These are phyloP conservation scores for Phrynocephalus versicolor DNA, from an alignment of 2,113 vertebrate genomes.

Conservation along the genomic window DNA sequence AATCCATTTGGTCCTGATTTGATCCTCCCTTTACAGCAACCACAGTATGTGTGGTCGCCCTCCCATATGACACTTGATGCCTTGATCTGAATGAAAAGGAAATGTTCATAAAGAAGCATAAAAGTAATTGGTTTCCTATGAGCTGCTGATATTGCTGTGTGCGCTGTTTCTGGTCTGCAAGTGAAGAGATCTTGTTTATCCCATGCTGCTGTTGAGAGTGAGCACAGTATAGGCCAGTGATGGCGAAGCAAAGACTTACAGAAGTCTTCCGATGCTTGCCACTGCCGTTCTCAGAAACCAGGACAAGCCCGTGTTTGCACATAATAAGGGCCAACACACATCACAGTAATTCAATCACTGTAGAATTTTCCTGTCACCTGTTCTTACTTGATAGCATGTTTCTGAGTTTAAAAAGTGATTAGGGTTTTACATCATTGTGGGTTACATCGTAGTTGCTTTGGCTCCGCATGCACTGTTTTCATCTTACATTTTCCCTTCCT, in stretches of 20 bases:
- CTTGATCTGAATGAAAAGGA: neutral
- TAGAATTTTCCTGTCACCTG: no score
- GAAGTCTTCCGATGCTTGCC: neutral
- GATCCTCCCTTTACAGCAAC: no score
- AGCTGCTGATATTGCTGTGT: neutral
- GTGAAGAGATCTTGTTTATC: neutral
- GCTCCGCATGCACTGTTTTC: neutral
- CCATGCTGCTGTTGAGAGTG: neutral
- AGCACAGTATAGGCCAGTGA: neutral
- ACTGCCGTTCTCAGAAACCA: neutral
- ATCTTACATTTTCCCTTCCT: neutral
- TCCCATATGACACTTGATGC: neutral
- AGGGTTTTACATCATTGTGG: neutral
- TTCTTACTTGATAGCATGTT: no score
- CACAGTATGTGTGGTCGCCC: no score
- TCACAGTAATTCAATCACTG: no score
- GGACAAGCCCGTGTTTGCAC: no score
- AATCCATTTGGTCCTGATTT: no score
- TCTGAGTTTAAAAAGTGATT: no score
- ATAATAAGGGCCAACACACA: no score
- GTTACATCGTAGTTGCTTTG: neutral
- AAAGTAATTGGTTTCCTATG: neutral
- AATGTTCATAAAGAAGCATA: neutral
- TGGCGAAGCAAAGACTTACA: no score
- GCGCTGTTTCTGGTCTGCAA: neutral